These are phyloP conservation scores for Eulemur albifrons DNA, from an alignment of 2,797 vertebrate genomes.

Conservation along the genomic window DNA sequence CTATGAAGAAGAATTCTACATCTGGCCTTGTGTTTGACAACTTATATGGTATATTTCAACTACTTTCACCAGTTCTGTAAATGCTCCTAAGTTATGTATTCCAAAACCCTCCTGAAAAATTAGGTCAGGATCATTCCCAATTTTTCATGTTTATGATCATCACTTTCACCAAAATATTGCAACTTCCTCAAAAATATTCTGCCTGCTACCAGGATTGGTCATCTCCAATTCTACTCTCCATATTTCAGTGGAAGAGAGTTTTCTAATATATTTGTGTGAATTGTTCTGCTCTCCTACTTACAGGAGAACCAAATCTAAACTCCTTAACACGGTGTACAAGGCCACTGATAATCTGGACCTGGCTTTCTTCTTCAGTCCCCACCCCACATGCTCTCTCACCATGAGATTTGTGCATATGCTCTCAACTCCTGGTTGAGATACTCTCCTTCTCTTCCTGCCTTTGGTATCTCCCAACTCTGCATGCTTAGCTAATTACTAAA, in stretches of 20 bases:
- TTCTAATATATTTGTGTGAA: neutral
- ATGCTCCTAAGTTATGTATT: neutral
- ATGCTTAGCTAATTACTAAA: neutral
- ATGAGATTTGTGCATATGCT: neutral
- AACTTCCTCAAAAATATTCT: slow-evolving; percentile 28
- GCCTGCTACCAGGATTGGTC: neutral
- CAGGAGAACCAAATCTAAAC: neutral
- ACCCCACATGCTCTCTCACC: neutral
- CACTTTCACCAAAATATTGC: slow-evolving; percentile 31
- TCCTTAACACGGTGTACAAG: neutral
- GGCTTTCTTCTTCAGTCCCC: neutral
- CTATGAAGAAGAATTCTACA: neutral
- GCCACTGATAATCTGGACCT: neutral
- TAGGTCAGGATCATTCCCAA: neutral
- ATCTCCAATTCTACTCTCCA: neutral
- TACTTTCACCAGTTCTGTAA: neutral
- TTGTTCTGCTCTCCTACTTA: neutral
- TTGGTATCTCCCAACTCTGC: neutral
- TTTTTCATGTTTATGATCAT: slow-evolving; percentile 9
- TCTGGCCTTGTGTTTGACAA: neutral
- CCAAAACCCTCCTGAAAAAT: slow-evolving; percentile 2
- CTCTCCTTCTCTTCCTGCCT: neutral
- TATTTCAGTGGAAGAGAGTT: neutral
- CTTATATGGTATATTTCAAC: neutral
- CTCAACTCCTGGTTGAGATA: neutral